Conservation (phyloP, 2,888 invertebrate species). For the Apamea sordens region DNA sequence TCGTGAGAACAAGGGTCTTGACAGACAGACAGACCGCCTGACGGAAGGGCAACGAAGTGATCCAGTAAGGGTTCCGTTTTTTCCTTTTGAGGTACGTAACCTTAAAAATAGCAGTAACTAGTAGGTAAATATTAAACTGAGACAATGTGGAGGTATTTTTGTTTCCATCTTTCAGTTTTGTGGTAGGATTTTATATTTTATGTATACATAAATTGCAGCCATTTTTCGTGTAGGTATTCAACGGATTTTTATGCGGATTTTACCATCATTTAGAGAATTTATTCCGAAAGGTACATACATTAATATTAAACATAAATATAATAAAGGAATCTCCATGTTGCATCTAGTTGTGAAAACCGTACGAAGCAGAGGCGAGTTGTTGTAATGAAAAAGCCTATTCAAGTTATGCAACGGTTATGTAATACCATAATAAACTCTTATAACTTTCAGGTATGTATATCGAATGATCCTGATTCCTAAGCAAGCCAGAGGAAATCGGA, state of each 20-base stretch:
- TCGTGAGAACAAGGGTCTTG: neutral
- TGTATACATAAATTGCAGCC: too few species aligned
- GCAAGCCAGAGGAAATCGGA: conserved; percentile 1
- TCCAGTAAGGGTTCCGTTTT: neutral
- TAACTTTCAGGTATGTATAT: neutral
- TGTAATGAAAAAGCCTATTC: neutral
- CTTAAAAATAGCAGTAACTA: neutral
- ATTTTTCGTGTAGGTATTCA: neutral
- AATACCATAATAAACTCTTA: too few species aligned
- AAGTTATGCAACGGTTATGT: too few species aligned
- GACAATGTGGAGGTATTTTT: neutral
- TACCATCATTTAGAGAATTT: neutral
- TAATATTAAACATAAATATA: neutral
- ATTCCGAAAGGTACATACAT: neutral
- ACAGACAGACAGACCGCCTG: neutral
- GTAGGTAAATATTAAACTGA: neutral
- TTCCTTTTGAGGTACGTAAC: neutral
- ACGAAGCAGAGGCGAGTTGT: neutral
- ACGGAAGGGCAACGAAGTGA: neutral
- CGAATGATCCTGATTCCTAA: conserved; percentile 12
- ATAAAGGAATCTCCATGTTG: neutral
- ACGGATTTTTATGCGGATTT: neutral
- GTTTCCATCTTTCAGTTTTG: neutral
- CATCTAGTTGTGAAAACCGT: neutral
- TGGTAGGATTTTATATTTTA: neutral